These are phyloP conservation scores for Drosophila willistoni DNA, from an alignment of 1,140 invertebrate genomes.

Conservation along the genomic window DNA sequence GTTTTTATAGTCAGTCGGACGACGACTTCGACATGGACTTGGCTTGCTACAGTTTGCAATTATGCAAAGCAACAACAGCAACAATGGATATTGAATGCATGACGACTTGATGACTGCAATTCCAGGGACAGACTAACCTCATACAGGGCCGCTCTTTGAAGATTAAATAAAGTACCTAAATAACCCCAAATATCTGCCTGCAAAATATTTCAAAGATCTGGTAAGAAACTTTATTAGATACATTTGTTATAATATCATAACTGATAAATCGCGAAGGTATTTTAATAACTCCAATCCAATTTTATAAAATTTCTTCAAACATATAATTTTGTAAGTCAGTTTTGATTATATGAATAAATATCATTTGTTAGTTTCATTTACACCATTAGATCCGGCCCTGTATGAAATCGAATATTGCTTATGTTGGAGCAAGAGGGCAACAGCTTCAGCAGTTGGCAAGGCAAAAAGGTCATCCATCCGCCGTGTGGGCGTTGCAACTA, in stretches of 20 bases:
- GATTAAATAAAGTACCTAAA: no score
- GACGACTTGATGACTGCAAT: conserved; percentile 47
- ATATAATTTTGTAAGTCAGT: no score
- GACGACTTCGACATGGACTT: conserved; percentile 34
- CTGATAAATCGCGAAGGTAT: no score
- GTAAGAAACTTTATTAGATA: no score
- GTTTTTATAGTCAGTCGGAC: conserved; percentile 60
- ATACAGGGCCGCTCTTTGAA: neutral
- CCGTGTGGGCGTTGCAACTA: conserved; percentile 67
- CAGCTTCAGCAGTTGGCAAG: conserved; percentile 16
- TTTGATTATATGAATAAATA: neutral
- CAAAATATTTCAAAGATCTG: no score
- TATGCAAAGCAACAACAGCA: conserved; percentile 64
- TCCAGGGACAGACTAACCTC: neutral
- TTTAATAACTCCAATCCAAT: no score
- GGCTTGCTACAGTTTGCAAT: conserved; percentile 76
- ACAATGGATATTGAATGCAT: conserved; percentile 65
- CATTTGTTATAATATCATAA: no score
- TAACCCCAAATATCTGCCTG: no score
- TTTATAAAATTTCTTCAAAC: no score
- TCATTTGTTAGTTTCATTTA: neutral
- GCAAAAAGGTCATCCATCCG: conserved; percentile 58
- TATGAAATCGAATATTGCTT: conserved; percentile 66
- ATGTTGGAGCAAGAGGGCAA: conserved; percentile 32
- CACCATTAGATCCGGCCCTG: neutral